Base-by-base conservation (phyloP, 2,888 invertebrate species). In the Epistrophe eligans region DNA sequence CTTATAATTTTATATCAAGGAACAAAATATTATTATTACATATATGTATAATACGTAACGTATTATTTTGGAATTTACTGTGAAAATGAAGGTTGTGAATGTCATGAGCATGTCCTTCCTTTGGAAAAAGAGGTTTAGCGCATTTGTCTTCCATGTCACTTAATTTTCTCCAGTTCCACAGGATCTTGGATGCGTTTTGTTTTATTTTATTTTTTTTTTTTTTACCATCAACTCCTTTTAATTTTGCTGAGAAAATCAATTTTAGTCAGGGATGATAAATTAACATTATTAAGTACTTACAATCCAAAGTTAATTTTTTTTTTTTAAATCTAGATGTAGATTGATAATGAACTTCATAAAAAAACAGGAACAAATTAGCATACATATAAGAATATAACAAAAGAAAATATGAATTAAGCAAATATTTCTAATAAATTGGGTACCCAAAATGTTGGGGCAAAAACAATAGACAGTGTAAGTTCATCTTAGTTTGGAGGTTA, bases 71-170 rank as follows among this genome's bases (percentile, higher is more conserved):
- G 35, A 72, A 35, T 45, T 57, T 60, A 55, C 50, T 67, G 1
- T 15, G 17, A 52, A 55, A 55, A 64, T 48, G 48, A 67, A 66
- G 70, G 43, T 38, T 79, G 71, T 11, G 57, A 84, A 76, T 79
- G 79, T 60, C 79, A 76, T 11, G 64, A 76, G 76, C 57, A 66
- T 76, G 79, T 79, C 17, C 70, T 70, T 74, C 24, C 38, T 52
- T 28, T 40, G 40, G 40, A 24, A 55, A 43, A 38, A 64, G 58
- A 71, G 74, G 64, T 71, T 76, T 57, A 62, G 52, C 70, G 43
- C 38, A 43, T 64, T 64, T 74, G 40, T 74, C 64, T 74, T 73
- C 40, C 11, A 73, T 77, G 67, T 67, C 66, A 60, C 38, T 79
- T 40, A 13, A 64, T 35, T 70, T 70, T 32, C 55, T 32, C 9